Evolutionary conservation across 1,140 invertebrate species (phyloP), one percentile per base, ranked within the genome.

Genomic region (Rhopalosiphum maidis): DNA sequence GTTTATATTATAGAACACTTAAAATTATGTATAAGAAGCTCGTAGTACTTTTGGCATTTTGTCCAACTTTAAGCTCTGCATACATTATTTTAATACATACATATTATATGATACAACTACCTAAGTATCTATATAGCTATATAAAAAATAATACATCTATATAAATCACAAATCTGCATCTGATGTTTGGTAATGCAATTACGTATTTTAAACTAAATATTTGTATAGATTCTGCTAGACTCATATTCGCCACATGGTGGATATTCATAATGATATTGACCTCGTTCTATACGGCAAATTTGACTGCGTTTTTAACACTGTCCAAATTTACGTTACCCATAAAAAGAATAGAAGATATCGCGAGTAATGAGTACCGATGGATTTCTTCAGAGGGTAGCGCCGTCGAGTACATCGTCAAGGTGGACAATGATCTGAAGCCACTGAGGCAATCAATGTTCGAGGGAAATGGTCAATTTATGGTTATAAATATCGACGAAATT

Each of bases 241-340:
- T 98, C 48, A 95, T 98, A 8, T 98, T 98, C 95, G 97, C 98
- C 37, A 98, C 97, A 0, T 98, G 98, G 98, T 98, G 98, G 98
- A 96, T 98, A 88, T 98, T 98, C 95, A 97, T 98, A 91, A 97
- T 98, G 77, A 96, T 98, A 92, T 95, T 98, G 35, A 98, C 98
- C 0, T 97, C 98, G n/a, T 98, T 98, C 95, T 98, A 98, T 95
- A 98, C 98, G 7, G 98, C 98, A 4, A 98, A 98, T 95, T 96
- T 98, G 93, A 98, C 98, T 2, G 98, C 98, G 43, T 98, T 98
- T 94, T 96, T 98, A 5, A 98, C 98, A 0, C 95, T 98, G 23
- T 98, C 98, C 1, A 96, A 97, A 94, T 98, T 98, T 94, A 98
- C 97, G 0, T 95, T 98, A 93, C 97, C 97, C 23, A 97, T 97